Evolutionary conservation across 2,888 invertebrate species (phyloP).

Genomic region (Xiphydria camelus): DNA sequence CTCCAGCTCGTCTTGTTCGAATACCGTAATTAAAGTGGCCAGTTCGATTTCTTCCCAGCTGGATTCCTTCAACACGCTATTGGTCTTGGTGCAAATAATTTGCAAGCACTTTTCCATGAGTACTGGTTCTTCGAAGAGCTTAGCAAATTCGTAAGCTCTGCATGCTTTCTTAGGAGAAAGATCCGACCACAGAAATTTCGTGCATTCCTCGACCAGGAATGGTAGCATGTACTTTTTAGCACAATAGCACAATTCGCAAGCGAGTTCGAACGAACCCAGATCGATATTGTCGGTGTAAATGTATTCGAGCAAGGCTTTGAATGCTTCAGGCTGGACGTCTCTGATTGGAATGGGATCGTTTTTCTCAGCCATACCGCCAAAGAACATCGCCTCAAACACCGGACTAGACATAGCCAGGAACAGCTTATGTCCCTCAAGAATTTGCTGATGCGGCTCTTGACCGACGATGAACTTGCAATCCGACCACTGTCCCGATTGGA

Average conservation of each 20-base stretch:
- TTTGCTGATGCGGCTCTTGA: constrained; percentile 73
- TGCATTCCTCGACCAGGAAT: constrained; percentile 80
- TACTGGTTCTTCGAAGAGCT: constrained; percentile 79
- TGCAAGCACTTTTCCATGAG: constrained; percentile 81
- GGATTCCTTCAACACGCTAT: constrained; percentile 73
- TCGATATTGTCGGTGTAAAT: constrained; percentile 83
- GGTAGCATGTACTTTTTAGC: constrained; percentile 89
- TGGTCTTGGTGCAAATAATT: constrained; percentile 78
- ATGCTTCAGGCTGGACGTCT: constrained; percentile 85
- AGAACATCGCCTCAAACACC: constrained; percentile 88
- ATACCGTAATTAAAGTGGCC: constrained; percentile 73
- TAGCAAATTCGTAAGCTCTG: constrained; percentile 83
- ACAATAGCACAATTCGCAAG: constrained; percentile 84
- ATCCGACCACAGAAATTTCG: constrained; percentile 81
- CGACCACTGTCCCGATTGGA: constrained; percentile 81
- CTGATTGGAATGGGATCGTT: constrained; percentile 76
- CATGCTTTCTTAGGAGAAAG: constrained; percentile 80
- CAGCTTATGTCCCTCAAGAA: constrained; percentile 76
- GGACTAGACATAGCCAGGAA: constrained; percentile 86
- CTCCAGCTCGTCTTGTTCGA: constrained; percentile 74
- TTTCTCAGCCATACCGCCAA: constrained; percentile 80
- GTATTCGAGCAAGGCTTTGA: constrained; percentile 79
- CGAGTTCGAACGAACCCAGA: constrained; percentile 81
- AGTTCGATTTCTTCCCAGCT: constrained; percentile 80
- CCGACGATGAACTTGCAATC: constrained; percentile 85